These are phyloP conservation scores for Hoplostethus mediterraneus DNA, from an alignment of 2,797 vertebrate species.

Conservation along the genomic window DNA sequence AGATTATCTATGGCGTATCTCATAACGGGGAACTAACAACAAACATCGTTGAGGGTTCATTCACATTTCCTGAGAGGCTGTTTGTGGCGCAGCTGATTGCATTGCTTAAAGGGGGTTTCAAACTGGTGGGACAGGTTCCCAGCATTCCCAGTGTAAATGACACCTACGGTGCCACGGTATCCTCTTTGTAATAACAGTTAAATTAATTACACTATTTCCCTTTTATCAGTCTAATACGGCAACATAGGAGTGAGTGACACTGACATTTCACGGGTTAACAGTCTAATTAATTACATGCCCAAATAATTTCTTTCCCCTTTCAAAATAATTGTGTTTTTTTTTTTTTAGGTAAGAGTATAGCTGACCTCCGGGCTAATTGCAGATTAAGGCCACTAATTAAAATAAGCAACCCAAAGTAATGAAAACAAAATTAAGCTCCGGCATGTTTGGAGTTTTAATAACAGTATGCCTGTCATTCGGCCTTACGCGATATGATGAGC, in stretches of 20 bases:
- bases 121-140: too few species aligned
- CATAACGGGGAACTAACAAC: too few species aligned
- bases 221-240: slow-evolving; percentile 60
- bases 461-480: slow-evolving; percentile 70
- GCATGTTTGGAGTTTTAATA: slow-evolving; percentile 77
- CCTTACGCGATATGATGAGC: slow-evolving; percentile 61
- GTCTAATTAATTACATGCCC: slow-evolving; percentile 82
- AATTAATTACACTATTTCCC: slow-evolving; percentile 44
- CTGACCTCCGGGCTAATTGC: slow-evolving; percentile 86
- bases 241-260: slow-evolving; percentile 65
- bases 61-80: too few species aligned
- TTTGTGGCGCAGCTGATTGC: too few species aligned
- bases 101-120: too few species aligned
- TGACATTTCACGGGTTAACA: slow-evolving; percentile 82
- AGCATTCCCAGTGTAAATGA: not conserved
- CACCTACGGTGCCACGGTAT: not conserved
- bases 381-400: slow-evolving; percentile 87
- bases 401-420: slow-evolving; percentile 81
- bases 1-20: too few species aligned
- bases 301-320: slow-evolving; percentile 76
- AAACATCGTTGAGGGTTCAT: too few species aligned
- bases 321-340: slow-evolving; percentile 79
- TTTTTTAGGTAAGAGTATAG: slow-evolving; percentile 74
- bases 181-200: slow-evolving; percentile 33
- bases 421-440: slow-evolving; percentile 79